Conservation (phyloP, 2,888 invertebrate species). For the Pandemis heparana region DNA sequence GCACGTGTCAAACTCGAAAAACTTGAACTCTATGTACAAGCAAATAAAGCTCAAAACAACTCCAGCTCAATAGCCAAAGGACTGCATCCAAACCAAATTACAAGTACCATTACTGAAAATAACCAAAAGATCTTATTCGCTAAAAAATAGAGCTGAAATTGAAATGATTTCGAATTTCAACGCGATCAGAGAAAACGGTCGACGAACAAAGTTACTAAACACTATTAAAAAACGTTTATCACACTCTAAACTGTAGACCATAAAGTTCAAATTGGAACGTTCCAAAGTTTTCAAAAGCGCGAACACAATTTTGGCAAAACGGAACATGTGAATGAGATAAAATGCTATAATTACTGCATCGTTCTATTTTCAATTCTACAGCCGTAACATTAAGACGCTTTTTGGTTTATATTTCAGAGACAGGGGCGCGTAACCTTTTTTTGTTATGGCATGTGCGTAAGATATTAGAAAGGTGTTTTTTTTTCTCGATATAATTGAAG, state of each 20-base stretch:
- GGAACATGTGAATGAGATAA: conserved; percentile 27
- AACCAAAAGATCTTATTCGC: not conserved
- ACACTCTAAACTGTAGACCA: not conserved
- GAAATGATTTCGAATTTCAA: not conserved
- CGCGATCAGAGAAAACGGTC: no score
- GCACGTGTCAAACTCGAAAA: conserved; percentile 34
- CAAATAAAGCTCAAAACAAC: not conserved
- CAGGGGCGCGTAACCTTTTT: conserved; percentile 34
- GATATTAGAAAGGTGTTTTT: conserved; percentile 46
- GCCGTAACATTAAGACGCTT: accelerated
- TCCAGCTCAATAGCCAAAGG: not conserved
- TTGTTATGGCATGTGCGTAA: conserved; percentile 38
- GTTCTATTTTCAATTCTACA: conserved; percentile 11
- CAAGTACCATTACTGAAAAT: not conserved
- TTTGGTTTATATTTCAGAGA: not conserved
- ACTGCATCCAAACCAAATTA: conserved; percentile 1
- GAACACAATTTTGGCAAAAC: conserved; percentile 8
- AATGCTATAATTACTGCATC: not conserved
- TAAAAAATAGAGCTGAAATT: conserved; percentile 6
- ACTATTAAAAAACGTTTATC: not conserved
- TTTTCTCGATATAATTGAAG: conserved; percentile 46
- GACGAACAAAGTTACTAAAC: not conserved
- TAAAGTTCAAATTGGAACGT: not conserved
- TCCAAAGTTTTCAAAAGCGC: not conserved
- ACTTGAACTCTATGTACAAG: not conserved